Base-by-base conservation (phyloP, 1,140 invertebrate species). In the Drosophila bocqueti region DNA sequence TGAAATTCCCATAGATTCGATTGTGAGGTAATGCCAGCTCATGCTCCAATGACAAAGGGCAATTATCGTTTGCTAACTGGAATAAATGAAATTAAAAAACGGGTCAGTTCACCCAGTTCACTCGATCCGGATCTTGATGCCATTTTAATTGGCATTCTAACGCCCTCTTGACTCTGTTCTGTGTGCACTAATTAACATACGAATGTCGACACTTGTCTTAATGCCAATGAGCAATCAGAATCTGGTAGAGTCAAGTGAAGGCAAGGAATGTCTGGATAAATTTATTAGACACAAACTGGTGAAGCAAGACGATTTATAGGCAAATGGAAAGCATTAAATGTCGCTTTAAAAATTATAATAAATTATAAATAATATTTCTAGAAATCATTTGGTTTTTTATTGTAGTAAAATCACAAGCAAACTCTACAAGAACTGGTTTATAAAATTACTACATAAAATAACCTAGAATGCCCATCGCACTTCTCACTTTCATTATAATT, bases 51-150 rank as follows among this genome's bases (percentile, higher is more conserved):
- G 15, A 13, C 34, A n/a, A 60, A 50, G 29, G 34, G 26, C 29
- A 58, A 69, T 58, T 40, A 58, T 16, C 34, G n/a, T 9, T 47
- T 4, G 47, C 15, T 40, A 24, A 55, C 54, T 55, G 18, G 34
- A 42, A 40, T 8, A 24, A 24, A 4, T 13, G 42, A 43, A 58
- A 43, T 46, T n/a, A 43, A 52, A 52, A 72, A 50, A 52, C 31
- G 38, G 46, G 31, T 60, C 67, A 50, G 38, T 18, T 55, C 46
- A 68, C n/a, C 31, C 31, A 26, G 31, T 10, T 31, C 31, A 29
- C 7, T 42, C 7, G 45, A 73, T 73, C 67, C 69, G 69, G 69
- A 73, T 73, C 67, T 73, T 24, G 54, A 73, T 52, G 36, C 29
- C 54, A 52, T 73, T 73, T 61, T 73, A 69, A 73, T 73, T 52